Base-by-base conservation (phyloP, 2,797 vertebrate genomes). In the Phrynocephalus forsythii region DNA sequence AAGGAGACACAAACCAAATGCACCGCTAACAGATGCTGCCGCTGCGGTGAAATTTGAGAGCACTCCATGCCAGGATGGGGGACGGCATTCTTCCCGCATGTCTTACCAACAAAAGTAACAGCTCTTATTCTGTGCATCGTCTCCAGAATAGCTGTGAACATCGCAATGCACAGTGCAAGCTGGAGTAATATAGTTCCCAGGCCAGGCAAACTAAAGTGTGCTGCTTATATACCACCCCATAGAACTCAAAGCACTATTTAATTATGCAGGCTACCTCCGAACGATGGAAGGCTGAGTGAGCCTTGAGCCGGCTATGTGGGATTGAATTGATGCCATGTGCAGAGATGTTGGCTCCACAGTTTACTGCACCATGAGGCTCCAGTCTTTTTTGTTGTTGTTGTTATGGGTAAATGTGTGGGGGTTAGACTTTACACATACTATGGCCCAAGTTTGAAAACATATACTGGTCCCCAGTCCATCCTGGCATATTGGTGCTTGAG, bases 11-110 rank as follows among this genome's bases (percentile, higher is more conserved):
- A 87, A 92, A 90, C 87, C 88, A 91, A 92, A 90, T 69, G 84
- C 79, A 2, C 88, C 63, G 85, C 79, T 92, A 93, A 89, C 91
- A 95, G 95, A 94, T 93, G 91, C 85, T 91, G 81, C 89, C 83
- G 84, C 87, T 73, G 73, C 93, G 91, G 82, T 75, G 86, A 0
- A 72, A 71, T 30, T 86, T 67, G 6, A 30, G 63, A 52, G 30
- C 50, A 48, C 72, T 67, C 73, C 26, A 24, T 85, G 83, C 30
- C 78, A 56, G 78, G 38, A 77, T 81, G 79, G 56, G 38, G 83
- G 63, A 76, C 66, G 68, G 68, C 28, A 84, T 85, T 76, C 60
- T 69, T 24, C 1, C 30, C 75, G 44, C 72, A 56, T 44, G 22
- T 80, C 30, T 24, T 81, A 75, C 71, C 44, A 85, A 63, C 50